Evolutionary conservation across 2,888 invertebrate species (phyloP).

Genomic region (Hirtodrosophila alboralis): DNA sequence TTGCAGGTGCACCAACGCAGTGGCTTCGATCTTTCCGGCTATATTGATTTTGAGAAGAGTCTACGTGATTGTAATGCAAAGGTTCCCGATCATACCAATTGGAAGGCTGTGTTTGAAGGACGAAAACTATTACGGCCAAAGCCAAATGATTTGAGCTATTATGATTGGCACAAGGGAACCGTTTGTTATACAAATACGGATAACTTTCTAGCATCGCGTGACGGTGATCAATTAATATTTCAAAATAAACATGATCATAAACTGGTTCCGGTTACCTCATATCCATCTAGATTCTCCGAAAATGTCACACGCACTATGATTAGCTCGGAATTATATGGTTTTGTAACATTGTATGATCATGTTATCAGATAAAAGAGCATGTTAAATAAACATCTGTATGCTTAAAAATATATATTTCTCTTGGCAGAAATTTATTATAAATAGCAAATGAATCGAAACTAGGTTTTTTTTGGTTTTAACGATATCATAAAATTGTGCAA

Average conservation of each 20-base stretch:
- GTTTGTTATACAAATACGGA: conserved; percentile 19
- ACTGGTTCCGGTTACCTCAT: conserved; percentile 24
- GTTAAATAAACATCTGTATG: too few species aligned
- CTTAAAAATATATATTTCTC: too few species aligned
- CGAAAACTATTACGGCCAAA: conserved; percentile 27
- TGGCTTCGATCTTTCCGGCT: conserved; percentile 49
- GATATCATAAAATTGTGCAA: too few species aligned
- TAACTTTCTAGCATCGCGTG: conserved; percentile 14
- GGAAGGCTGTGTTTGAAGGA: conserved; percentile 39
- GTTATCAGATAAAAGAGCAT: conserved; percentile 17
- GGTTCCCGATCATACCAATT: conserved; percentile 19
- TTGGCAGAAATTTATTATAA: too few species aligned
- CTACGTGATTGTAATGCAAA: conserved; percentile 13
- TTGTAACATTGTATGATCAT: conserved; percentile 44
- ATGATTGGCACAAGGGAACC: conserved; percentile 40
- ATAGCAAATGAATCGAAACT: too few species aligned
- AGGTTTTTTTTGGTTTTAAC: too few species aligned
- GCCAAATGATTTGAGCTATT: conserved; percentile 38
- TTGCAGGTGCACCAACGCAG: conserved; percentile 35
- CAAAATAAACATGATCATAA: conserved; percentile 44
- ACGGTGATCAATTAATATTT: conserved; percentile 14
- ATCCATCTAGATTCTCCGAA: not conserved
- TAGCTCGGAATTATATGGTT: conserved; percentile 19
- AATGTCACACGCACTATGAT: conserved; percentile 31
- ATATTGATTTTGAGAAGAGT: conserved; percentile 46